Evolutionary conservation across 2,797 vertebrate species (phyloP).

Genomic region (Hyperoplus immaculatus): DNA sequence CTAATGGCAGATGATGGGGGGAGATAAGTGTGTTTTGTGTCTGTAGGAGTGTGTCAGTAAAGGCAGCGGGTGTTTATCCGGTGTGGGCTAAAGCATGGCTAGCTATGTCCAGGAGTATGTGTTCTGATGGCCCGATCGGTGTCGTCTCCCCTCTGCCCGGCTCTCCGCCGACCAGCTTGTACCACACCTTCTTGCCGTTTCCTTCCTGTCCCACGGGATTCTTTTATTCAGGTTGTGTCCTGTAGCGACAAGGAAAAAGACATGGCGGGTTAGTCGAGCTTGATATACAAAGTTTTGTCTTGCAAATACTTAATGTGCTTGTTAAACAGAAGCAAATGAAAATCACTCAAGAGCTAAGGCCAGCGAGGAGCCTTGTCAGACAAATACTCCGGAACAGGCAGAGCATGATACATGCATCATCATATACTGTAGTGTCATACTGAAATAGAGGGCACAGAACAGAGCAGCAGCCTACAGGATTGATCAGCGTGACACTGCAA

Average conservation of each 20-base stretch:
- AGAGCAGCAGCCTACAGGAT: conserved; percentile 65
- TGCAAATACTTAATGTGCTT: conserved; percentile 1
- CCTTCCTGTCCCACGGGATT: conserved; percentile 44
- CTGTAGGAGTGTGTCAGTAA: conserved; percentile 28
- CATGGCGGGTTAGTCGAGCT: conserved; percentile 11
- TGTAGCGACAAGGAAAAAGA: conserved; percentile 61
- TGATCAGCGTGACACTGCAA: conserved; percentile 80
- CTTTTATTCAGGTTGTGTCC: conserved; percentile 52
- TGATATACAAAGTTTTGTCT: conserved; percentile 16
- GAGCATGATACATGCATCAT: conserved; percentile 2
- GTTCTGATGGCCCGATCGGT: not conserved
- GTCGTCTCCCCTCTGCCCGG: conserved; percentile 49
- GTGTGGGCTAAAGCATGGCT: conserved; percentile 72
- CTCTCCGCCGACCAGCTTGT: conserved; percentile 23
- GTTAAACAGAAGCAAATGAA: conserved; percentile 22
- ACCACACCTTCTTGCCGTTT: conserved; percentile 30
- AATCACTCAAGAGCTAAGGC: not conserved
- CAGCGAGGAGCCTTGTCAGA: not conserved
- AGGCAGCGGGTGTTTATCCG: conserved; percentile 31
- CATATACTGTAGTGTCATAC: not conserved
- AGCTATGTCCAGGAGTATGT: conserved; percentile 24
- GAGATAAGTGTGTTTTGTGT: not conserved
- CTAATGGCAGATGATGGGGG: conserved; percentile 27
- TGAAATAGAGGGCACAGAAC: conserved; percentile 15
- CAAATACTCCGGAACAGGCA: not conserved